phyloP scores from a whole-genome alignment of 2,113 vertebrate genomes.

The Edolisoma coerulescens region DNA sequence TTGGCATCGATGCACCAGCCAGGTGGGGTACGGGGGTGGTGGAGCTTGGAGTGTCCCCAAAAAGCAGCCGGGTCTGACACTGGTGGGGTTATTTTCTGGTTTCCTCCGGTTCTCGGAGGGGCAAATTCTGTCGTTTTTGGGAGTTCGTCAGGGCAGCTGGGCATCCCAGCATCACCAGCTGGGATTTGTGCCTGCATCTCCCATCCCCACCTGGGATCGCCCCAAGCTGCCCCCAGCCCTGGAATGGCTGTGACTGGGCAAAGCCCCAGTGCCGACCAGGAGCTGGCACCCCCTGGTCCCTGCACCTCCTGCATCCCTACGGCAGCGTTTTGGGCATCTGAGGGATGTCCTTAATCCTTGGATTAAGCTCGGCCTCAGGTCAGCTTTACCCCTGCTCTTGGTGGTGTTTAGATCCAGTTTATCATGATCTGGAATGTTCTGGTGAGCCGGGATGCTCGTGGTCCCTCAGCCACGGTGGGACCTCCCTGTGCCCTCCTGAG shows the following conservation, averaged over 20 bases:
- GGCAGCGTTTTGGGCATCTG: not conserved
- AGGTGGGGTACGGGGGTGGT: not conserved
- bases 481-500: not conserved
- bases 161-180: too few species aligned
- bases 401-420: not conserved
- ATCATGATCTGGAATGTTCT: too few species aligned
- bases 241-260: not conserved
- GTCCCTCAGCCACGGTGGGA: fast-evolving
- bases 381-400: not conserved
- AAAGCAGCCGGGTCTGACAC: not conserved
- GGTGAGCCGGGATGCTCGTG: fast-evolving
- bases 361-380: not conserved
- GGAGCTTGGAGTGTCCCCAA: not conserved
- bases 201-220: not conserved
- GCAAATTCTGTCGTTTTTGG: not conserved
- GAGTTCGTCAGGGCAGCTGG: not conserved
- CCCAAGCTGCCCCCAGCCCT: not conserved
- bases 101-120: not conserved
- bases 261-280: not conserved
- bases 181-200: not conserved
- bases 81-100: not conserved
- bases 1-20: not conserved
- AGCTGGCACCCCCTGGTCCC: not conserved
- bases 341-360: not conserved
- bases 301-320: fast-evolving